phyloP scores from a whole-genome alignment of 2,113 vertebrate species.

The Panthera uncia region DNA sequence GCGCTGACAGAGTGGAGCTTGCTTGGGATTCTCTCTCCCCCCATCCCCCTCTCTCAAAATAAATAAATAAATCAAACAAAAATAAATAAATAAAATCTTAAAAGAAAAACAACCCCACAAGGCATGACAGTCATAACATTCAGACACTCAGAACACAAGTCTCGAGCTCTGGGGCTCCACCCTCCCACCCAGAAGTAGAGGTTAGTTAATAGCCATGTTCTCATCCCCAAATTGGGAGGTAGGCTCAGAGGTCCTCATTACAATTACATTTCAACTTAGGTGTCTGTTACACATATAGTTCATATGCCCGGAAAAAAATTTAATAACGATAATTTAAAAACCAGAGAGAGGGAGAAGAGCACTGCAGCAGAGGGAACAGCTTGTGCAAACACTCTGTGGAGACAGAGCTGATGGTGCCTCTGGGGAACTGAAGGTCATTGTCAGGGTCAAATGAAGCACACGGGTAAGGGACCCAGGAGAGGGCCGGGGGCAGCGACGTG shows the following conservation, averaged over 20 bases:
- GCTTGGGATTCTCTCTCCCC: no score
- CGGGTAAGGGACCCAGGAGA: not conserved
- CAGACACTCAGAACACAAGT: accelerated
- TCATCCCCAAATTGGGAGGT: not conserved
- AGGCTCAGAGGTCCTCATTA: not conserved
- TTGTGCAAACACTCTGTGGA: accelerated
- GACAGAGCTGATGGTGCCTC: not conserved
- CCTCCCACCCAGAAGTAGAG: not conserved
- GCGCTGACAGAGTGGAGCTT: no score
- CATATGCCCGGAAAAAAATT: not conserved
- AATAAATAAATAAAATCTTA: no score
- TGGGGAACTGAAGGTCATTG: not conserved
- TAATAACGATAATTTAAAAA: not conserved
- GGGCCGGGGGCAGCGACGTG: not conserved
- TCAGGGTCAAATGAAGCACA: not conserved
- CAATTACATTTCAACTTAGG: accelerated
- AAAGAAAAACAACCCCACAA: not conserved
- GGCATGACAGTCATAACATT: not conserved
- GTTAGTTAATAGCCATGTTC: not conserved
- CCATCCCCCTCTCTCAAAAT: no score
- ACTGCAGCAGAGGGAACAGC: not conserved
- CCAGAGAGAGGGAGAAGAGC: not conserved
- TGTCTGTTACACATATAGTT: not conserved
- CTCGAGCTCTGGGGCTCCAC: not conserved
- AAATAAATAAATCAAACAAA: no score